Evolutionary conservation across 2,113 vertebrate species (phyloP).

Genomic region (Solenodon paradoxus): DNA sequence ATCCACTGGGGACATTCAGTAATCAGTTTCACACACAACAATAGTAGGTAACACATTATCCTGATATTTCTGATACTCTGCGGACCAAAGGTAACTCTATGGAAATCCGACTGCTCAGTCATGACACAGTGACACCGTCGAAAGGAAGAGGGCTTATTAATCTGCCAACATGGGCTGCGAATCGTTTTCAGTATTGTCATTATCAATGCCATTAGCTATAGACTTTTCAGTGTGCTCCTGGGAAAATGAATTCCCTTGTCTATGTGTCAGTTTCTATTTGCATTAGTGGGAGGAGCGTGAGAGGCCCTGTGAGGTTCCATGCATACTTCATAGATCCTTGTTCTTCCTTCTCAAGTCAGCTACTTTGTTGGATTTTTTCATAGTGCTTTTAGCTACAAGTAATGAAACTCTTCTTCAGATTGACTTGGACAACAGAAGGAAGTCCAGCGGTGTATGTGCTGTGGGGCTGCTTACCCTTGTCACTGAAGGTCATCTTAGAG

Average conservation of each 20-base stretch:
- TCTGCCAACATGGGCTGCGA: neutral
- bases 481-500: neutral
- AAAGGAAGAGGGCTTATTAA: neutral
- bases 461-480: neutral
- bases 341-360: conserved; percentile 12
- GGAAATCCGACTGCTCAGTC: neutral
- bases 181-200: neutral
- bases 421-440: conserved; percentile 35
- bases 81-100: neutral
- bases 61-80: neutral
- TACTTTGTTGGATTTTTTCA: neutral
- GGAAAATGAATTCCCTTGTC: conserved; percentile 12
- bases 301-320: neutral
- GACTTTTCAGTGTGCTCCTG: neutral
- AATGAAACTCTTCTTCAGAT: conserved; percentile 17
- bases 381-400: conserved; percentile 21
- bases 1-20: neutral
- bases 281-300: neutral
- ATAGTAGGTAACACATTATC: neutral
- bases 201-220: neutral
- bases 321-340: neutral
- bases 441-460: neutral
- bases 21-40: neutral
- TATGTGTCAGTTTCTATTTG: neutral
- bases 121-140: neutral